Evolutionary conservation across 2,113 vertebrate species (phyloP).

Genomic region (Otus sunia): DNA sequence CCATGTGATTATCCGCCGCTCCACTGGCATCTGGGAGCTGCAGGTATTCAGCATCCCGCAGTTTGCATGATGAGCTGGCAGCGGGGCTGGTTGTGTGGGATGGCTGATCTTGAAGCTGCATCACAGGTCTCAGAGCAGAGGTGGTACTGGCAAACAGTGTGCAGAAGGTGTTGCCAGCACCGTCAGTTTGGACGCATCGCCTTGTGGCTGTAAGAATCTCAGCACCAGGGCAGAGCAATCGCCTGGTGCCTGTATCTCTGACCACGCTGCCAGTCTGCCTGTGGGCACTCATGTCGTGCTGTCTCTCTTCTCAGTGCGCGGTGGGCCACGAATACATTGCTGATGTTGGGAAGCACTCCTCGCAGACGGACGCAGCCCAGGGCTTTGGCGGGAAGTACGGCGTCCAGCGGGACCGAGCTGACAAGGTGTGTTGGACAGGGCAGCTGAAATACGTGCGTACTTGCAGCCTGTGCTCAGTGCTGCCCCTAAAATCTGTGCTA

Average conservation of each 20-base stretch:
- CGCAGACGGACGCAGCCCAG: conserved; percentile 88
- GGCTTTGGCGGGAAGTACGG: conserved; percentile 95
- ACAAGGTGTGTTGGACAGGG: conserved; percentile 79
- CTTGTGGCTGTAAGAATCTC: fast-evolving
- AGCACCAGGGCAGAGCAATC: fast-evolving
- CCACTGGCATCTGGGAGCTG: not conserved
- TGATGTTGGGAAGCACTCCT: conserved; percentile 86
- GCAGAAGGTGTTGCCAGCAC: fast-evolving
- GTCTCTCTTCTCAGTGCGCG: conserved; percentile 78
- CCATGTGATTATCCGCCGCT: not conserved
- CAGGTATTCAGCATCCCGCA: not conserved
- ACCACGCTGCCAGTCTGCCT: not conserved
- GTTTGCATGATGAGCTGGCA: not conserved
- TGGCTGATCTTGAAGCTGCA: not conserved
- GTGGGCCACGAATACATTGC: conserved; percentile 88
- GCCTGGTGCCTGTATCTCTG: not conserved
- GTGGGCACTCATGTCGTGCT: fast-evolving
- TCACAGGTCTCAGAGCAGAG: not conserved
- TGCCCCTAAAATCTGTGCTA: not conserved
- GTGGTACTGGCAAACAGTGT: not conserved
- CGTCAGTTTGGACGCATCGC: not conserved
- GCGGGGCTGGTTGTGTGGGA: not conserved
- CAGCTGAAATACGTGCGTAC: fast-evolving
- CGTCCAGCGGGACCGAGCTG: conserved; percentile 88
- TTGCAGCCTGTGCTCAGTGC: not conserved